Conservation (phyloP, 2,797 vertebrate species). For the Denticeps clupeoides region DNA sequence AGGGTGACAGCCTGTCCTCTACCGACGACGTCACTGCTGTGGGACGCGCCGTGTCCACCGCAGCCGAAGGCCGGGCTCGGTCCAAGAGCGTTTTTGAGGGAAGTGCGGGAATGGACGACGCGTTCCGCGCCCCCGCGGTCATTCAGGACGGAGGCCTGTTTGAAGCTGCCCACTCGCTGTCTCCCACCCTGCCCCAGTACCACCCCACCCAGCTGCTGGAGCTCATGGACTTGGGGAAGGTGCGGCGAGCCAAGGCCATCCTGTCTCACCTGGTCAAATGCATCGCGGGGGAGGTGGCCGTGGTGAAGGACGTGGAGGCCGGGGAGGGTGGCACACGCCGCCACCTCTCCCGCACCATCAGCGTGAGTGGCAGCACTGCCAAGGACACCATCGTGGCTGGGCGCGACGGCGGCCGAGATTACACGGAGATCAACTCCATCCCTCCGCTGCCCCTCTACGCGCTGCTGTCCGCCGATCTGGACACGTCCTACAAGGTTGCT, state of each 20-base stretch:
- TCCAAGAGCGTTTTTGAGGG: slow-evolving; percentile 81
- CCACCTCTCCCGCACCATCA: slow-evolving; percentile 93
- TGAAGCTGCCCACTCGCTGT: slow-evolving; percentile 90
- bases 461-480: slow-evolving; percentile 84
- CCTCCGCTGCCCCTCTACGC: slow-evolving; percentile 86
- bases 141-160: slow-evolving; percentile 93
- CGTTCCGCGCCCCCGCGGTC: slow-evolving; percentile 76
- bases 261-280: slow-evolving; percentile 95
- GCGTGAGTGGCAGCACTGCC: slow-evolving; percentile 93
- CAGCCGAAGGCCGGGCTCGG: slow-evolving; percentile 56
- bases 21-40: slow-evolving; percentile 55
- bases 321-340: slow-evolving; percentile 80
- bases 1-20: slow-evolving; percentile 50
- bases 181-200: slow-evolving; percentile 93
- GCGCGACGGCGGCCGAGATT: slow-evolving; percentile 87
- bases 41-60: slow-evolving; percentile 36
- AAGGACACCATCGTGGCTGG: slow-evolving; percentile 91
- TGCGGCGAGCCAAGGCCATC: slow-evolving; percentile 92
- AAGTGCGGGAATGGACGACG: slow-evolving; percentile 69
- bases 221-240: slow-evolving; percentile 94
- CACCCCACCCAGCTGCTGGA: slow-evolving; percentile 94
- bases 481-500: slow-evolving; percentile 72
- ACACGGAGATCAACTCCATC: slow-evolving; percentile 98
- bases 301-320: slow-evolving; percentile 85
- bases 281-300: slow-evolving; percentile 91